phyloP scores from a whole-genome alignment of 2,113 vertebrate genomes.

The Jaculus jaculus region DNA sequence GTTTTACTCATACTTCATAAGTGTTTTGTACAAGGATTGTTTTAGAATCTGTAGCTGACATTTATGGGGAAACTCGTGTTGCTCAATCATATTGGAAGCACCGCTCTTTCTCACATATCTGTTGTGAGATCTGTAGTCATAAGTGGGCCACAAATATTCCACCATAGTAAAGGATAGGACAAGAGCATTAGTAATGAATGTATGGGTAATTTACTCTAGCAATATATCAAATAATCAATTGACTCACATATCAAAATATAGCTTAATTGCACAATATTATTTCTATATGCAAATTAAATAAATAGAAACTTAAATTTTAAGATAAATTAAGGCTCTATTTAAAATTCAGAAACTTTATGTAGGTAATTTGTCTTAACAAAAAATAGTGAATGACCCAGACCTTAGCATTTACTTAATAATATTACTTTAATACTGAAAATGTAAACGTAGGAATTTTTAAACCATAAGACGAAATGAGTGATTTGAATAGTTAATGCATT shows the following conservation, averaged over 20 bases:
- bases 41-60: not conserved
- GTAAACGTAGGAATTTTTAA: not conserved
- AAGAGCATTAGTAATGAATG: not conserved
- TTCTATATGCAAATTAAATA: not conserved
- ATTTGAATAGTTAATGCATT: not conserved
- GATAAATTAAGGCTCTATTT: not conserved
- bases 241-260: not conserved
- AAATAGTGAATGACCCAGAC: not conserved
- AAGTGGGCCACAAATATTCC: too few relatives aligned
- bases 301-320: too few relatives aligned
- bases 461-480: not conserved
- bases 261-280: not conserved
- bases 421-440: not conserved
- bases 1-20: not conserved
- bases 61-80: not conserved
- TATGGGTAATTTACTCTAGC: not conserved
- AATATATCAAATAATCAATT: not conserved
- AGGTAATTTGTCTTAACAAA: not conserved
- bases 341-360: not conserved
- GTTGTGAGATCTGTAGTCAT: slow-evolving; percentile 1
- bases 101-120: not conserved
- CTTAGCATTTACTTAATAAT: not conserved
- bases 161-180: not conserved
- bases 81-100: not conserved
- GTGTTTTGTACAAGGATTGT: not conserved